Conservation (phyloP, 2,888 invertebrate species). For the Papilio protenor region DNA sequence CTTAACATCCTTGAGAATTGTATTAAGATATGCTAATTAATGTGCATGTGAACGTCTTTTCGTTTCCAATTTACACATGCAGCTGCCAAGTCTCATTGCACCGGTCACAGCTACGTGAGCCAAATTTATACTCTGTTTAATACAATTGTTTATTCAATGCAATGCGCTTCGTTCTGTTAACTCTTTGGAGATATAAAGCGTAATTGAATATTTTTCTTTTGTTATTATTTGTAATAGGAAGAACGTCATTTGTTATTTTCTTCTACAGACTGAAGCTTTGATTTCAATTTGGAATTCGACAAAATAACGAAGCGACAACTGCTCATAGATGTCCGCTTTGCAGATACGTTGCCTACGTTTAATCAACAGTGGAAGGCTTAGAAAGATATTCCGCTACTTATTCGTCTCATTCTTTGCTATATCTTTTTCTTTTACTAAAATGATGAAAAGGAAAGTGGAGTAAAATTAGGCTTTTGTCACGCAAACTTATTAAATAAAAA, state of each 20-base stretch:
- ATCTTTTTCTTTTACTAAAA: too few species aligned
- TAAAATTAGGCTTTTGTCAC: too few species aligned
- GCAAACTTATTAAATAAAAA: too few species aligned
- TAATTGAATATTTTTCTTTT: slow-evolving; percentile 39
- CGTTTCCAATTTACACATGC: slow-evolving; percentile 43
- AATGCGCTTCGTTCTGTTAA: slow-evolving; percentile 37
- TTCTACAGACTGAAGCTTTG: background rate
- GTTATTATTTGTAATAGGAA: background rate
- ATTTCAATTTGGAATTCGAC: too few species aligned
- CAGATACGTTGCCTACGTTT: too few species aligned
- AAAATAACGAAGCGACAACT: too few species aligned
- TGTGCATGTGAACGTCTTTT: slow-evolving; percentile 32
- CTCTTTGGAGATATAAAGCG: slow-evolving; percentile 45
- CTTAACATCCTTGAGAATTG: background rate
- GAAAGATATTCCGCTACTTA: too few species aligned
- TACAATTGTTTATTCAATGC: slow-evolving; percentile 50
- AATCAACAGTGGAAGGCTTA: too few species aligned
- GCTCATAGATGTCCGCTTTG: too few species aligned
- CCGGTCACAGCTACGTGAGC: slow-evolving; percentile 55
- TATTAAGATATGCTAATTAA: slow-evolving; percentile 39
- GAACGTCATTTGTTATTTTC: background rate
- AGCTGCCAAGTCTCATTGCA: slow-evolving; percentile 39
- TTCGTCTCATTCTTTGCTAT: too few species aligned
- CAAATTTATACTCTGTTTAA: slow-evolving; percentile 58
- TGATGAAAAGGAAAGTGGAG: too few species aligned